Base-by-base conservation (phyloP, 1,140 invertebrate genomes). In the Lineus longissimus region DNA sequence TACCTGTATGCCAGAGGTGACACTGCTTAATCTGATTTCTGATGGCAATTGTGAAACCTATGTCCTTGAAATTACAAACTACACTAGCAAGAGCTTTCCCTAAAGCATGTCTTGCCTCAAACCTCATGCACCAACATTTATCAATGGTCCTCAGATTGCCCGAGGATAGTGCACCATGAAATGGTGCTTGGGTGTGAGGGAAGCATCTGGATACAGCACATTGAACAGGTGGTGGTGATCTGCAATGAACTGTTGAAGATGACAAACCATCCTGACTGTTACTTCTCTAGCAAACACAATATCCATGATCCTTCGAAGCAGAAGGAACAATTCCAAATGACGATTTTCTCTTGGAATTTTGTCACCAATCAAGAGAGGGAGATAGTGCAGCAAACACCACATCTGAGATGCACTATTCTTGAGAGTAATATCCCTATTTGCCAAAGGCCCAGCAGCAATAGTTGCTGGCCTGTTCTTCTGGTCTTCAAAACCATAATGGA, bases 141-240 rank as follows among this genome's bases (percentile, higher is more conserved):
- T 7, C n/a, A 51, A 27, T 4, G 6, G 47, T 6, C 47, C 47
- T 9, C 6, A 51, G 4, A 51, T 23, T 27, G n/a, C 6, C 19
- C 47, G n/a, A 27, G 47, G 47, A 51, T 51, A 51, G n/a, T 51
- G 47, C 4, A 51, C 47, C 47, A 51, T 19, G 25, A 23, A 51
- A n/a, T 51, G 47, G 19, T 23, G 19, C n/a, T 51, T 51, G 6
- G 47, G 47, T 23, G 47, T 51, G 4, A 51, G 4, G 4, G n/a
- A 23, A 7, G 9, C 47, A 36, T 36, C 33, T 23, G 47, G 47
- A 27, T 51, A 51, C 6, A 51, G 25, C n/a, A 7, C 9, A 4
- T 27, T 51, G 47, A 51, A 51, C n/a, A 23, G 47, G 25, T 6
- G n/a, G 19, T 23, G 25, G n/a, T 23, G 25, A 9, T 27, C 47